Evolutionary conservation across 2,888 invertebrate genomes (phyloP).

Genomic region (Cosmia trapezina): DNA sequence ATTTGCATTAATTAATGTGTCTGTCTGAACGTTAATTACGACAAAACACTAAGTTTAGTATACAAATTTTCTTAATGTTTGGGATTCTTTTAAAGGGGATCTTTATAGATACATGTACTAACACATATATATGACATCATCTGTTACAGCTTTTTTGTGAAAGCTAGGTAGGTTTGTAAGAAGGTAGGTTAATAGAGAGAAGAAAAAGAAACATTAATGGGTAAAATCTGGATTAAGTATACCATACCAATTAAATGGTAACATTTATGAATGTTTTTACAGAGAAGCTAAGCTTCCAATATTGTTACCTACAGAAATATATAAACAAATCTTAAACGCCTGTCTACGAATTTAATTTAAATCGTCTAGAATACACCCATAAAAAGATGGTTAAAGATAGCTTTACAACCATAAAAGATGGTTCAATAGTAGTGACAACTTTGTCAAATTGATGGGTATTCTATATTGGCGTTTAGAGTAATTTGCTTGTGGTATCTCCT

Average conservation of each 20-base stretch:
- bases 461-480: background rate
- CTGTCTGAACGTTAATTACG: slow-evolving; percentile 46
- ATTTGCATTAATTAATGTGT: slow-evolving; percentile 54
- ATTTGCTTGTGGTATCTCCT: background rate
- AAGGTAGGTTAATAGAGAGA: background rate
- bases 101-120: background rate
- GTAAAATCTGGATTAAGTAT: slow-evolving; percentile 19
- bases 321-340: slow-evolving; percentile 40
- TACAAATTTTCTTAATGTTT: slow-evolving; percentile 4
- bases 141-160: slow-evolving; percentile 5
- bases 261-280: slow-evolving; percentile 68
- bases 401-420: slow-evolving; percentile 12
- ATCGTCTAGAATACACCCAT: slow-evolving; percentile 36
- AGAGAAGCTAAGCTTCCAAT: slow-evolving; percentile 69
- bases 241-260: slow-evolving; percentile 26
- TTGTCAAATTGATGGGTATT: slow-evolving; percentile 10
- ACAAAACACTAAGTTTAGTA: slow-evolving; percentile 28
- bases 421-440: slow-evolving; percentile 3
- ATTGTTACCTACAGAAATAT: slow-evolving; percentile 68
- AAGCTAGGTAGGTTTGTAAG: too few relatives aligned
- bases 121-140: background rate
- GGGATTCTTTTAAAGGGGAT: slow-evolving; percentile 14
- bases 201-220: slow-evolving; percentile 6
- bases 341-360: slow-evolving; percentile 16
- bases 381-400: slow-evolving; percentile 8